These are phyloP conservation scores for Spodoptera frugiperda DNA, from an alignment of 1,140 invertebrate species.

Conservation along the genomic window DNA sequence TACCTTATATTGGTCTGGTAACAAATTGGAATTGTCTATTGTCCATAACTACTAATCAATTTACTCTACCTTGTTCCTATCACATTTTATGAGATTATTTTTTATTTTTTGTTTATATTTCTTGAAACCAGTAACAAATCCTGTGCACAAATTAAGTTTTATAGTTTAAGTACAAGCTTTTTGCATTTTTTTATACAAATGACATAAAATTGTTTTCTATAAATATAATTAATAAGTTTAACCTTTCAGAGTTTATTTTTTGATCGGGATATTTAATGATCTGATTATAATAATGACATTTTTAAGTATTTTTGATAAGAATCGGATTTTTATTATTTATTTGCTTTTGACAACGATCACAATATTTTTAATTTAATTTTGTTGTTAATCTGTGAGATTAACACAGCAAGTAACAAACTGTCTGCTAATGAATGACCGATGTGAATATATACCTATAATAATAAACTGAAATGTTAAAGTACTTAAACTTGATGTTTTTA, in stretches of 20 bases:
- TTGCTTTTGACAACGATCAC: neutral
- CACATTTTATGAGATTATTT: neutral
- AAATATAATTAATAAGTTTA: conserved; percentile 9
- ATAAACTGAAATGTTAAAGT: conserved; percentile 47
- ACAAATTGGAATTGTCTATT: too few relatives aligned
- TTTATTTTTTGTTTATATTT: neutral
- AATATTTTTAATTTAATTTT: conserved; percentile 8
- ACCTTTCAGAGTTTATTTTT: conserved; percentile 34
- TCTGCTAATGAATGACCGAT: conserved; percentile 35
- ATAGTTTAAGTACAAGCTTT: conserved; percentile 21
- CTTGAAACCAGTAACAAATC: conserved; percentile 8
- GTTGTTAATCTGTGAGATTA: neutral
- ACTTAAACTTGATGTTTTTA: conserved; percentile 43
- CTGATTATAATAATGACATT: conserved; percentile 31
- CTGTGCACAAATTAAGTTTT: conserved; percentile 19
- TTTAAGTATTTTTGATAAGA: conserved; percentile 39
- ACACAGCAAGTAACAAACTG: neutral
- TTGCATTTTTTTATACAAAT: conserved; percentile 26
- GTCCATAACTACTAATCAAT: too few relatives aligned
- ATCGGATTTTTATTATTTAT: conserved; percentile 35
- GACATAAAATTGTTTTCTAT: conserved; percentile 19
- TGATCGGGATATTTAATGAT: conserved; percentile 27
- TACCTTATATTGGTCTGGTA: too few relatives aligned
- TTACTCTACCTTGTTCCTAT: too few relatives aligned
- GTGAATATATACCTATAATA: neutral